Conservation (phyloP, 2,888 invertebrate species). For the Isotomurus palustris region DNA sequence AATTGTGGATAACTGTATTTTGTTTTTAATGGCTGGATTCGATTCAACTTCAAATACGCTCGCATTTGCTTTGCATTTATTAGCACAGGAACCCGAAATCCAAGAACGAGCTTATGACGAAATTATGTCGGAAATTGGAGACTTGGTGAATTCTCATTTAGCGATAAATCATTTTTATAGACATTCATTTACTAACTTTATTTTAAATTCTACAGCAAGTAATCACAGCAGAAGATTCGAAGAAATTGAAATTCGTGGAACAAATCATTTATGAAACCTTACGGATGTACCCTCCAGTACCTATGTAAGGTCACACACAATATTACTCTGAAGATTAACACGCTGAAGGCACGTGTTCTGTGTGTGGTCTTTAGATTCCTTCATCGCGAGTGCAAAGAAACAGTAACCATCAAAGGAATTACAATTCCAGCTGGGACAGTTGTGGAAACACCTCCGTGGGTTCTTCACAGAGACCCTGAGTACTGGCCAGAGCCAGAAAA, state of each 20-base stretch:
- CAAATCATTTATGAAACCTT: conserved; percentile 45
- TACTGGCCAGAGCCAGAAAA: conserved; percentile 44
- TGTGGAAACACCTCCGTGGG: conserved; percentile 43
- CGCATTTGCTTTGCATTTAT: conserved; percentile 43
- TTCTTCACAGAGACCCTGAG: conserved; percentile 41
- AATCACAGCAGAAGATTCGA: conserved; percentile 41
- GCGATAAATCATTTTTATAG: neutral
- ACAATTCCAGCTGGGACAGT: conserved; percentile 43
- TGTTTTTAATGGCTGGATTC: conserved; percentile 45
- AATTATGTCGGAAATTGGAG: conserved; percentile 42
- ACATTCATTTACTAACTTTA: neutral
- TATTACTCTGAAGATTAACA: neutral
- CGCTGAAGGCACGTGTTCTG: too few species aligned
- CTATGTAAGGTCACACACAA: conserved; percentile 41
- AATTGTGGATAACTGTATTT: conserved; percentile 43
- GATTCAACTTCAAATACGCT: conserved; percentile 44
- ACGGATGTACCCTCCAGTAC: conserved; percentile 42
- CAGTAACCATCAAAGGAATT: conserved; percentile 42
- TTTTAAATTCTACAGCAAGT: conserved; percentile 29
- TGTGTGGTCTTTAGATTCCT: conserved; percentile 41
- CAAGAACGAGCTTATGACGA: conserved; percentile 43
- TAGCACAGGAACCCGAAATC: conserved; percentile 43
- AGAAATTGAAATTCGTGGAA: conserved; percentile 38
- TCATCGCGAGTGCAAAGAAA: conserved; percentile 44
- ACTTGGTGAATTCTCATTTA: conserved; percentile 27